phyloP scores from a whole-genome alignment of 2,797 vertebrate species.

The Enteromius radiatus region DNA sequence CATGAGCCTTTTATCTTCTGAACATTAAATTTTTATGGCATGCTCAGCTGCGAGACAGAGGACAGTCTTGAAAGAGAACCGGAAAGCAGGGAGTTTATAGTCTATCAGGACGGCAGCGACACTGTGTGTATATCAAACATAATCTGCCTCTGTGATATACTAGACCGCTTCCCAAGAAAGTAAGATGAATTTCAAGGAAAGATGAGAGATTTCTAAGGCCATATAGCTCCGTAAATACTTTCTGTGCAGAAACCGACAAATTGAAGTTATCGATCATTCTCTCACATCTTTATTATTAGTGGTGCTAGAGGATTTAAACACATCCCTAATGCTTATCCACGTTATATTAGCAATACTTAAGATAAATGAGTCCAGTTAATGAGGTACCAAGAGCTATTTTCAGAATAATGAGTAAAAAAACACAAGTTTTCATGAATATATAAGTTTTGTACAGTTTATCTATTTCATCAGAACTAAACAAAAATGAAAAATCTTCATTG shows the following conservation, averaged over 20 bases:
- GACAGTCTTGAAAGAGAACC: conserved; percentile 46
- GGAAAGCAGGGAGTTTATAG: conserved; percentile 53
- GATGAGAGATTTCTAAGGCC: conserved; percentile 25
- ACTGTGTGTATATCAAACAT: conserved; percentile 64
- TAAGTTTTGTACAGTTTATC: neutral
- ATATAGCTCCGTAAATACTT: conserved; percentile 23
- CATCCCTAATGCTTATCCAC: neutral
- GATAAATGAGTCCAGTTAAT: neutral
- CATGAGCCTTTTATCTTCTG: conserved; percentile 49
- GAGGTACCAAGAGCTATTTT: neutral
- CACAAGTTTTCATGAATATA: neutral
- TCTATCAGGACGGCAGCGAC: conserved; percentile 56
- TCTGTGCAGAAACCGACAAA: conserved; percentile 18
- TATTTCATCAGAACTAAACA: neutral
- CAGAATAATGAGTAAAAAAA: neutral
- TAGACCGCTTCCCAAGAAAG: neutral
- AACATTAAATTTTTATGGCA: conserved; percentile 50
- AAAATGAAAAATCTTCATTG: neutral
- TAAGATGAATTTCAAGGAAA: conserved; percentile 47
- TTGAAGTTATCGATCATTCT: neutral
- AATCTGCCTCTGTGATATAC: conserved; percentile 56
- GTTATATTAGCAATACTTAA: neutral
- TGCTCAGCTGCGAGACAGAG: conserved; percentile 40
- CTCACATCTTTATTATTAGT: neutral
- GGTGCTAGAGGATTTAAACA: conserved; percentile 1